Base-by-base conservation (phyloP, 2,797 vertebrate species). In the Yasuhikotakia modesta region DNA sequence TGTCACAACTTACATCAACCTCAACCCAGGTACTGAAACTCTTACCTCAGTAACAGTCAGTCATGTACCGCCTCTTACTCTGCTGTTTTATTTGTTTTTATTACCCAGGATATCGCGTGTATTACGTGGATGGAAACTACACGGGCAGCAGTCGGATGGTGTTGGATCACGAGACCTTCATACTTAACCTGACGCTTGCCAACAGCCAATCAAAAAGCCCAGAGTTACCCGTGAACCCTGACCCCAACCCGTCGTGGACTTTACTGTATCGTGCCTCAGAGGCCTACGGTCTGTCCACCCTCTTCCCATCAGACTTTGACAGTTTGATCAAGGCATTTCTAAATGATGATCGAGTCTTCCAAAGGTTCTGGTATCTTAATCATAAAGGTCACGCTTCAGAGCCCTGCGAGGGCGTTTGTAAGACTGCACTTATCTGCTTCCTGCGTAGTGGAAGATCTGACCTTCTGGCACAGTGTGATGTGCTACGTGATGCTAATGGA, bases 111-210 rank as follows among this genome's bases (percentile, higher is more conserved):
- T 99, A 95, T 79, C 94, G 97, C 0, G 92, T 97, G 2, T 99
- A 99, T 55, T 87, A 93, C 8, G 83, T 97, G 63, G 96, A 96
- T 0, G 97, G 94, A 0, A 87, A 94, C 80, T 96, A 96, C 85
- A 14, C 89, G 0, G 88, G 85, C 53, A 98, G 96, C 84, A 96
- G 96, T 43, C 93, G 92, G 0, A 79, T 95, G 1, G 97, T 99
- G 13, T 88, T 99, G 14, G 96, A 99, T 87, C 96, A 99, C 0
- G 95, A 97, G 87, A 99, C 95, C 1, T 97, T 94, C 88, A 96
- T 98, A 86, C 92, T 99, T 2, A 98, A 99, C 87, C 90, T 99
- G 71, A 98, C 96, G 0, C 86, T 95, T 79, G 96, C 89, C 0
- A 98, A 98, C 2, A 85, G 86, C 78, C 70, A 70, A 43, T 78